Percentiles rank a stretch among this genome's conserved stretches.
Evolutionary conservation across 2,113 vertebrate genomes (phyloP).

Genomic region (Sardina pilchardus): DNA sequence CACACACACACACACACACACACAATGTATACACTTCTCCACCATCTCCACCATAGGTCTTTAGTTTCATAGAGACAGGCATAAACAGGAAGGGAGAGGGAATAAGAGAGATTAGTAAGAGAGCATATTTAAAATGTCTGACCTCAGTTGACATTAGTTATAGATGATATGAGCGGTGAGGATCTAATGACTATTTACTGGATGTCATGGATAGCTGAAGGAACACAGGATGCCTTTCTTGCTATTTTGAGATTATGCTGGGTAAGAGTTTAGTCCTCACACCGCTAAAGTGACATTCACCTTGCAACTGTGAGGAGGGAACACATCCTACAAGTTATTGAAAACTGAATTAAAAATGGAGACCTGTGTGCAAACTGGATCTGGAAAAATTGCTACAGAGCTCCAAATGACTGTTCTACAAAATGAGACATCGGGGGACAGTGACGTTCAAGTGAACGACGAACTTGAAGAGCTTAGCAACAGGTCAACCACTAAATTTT

Average conservation of each 20-base stretch:
- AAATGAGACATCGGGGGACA: conserved; percentile 55
- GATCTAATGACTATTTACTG: conserved; percentile 47
- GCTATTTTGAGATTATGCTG: conserved; percentile 91
- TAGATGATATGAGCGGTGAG: conserved; percentile 23
- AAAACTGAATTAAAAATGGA: conserved; percentile 62
- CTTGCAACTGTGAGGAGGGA: conserved; percentile 14
- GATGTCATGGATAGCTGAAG: conserved; percentile 43
- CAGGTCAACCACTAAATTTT: conserved; percentile 67
- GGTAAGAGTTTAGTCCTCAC: conserved; percentile 71
- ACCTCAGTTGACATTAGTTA: background rate
- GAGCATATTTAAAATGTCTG: conserved; percentile 10
- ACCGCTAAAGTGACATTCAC: conserved; percentile 39
- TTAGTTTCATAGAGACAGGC: background rate
- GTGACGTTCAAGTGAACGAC: conserved; percentile 49
- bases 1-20: no score
- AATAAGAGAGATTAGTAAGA: background rate
- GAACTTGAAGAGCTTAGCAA: conserved; percentile 77
- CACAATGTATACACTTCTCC: no score
- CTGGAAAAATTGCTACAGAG: conserved; percentile 60
- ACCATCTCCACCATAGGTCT: no score
- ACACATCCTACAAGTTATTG: conserved; percentile 26
- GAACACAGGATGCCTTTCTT: conserved; percentile 64
- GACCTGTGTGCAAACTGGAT: conserved; percentile 52
- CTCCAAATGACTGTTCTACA: conserved; percentile 66
- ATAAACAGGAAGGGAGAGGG: background rate